Base-by-base conservation (phyloP, 2,888 invertebrate genomes). In the Aproaerema taeniolella region DNA sequence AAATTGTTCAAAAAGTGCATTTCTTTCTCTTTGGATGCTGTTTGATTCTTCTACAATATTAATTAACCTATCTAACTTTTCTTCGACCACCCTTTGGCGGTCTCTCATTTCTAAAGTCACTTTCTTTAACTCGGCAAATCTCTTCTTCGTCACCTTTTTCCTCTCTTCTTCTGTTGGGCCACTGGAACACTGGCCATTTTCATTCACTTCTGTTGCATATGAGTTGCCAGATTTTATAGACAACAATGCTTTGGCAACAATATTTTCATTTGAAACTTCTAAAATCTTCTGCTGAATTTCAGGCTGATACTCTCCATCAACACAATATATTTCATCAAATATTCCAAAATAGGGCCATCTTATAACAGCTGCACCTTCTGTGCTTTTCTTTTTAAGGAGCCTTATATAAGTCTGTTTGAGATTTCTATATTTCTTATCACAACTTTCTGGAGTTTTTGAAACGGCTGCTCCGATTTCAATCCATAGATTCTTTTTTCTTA, bases 31-130 rank as follows among this genome's bases (percentile, higher is more conserved):
- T 49, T 86, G 86, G 52, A 86, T 86, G 43, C 49, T 72, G 52
- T 86, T 86, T 20, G 86, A 86, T 56, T 85, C 83, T 58, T 83
- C 77, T 29, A 86, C 83, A 46, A 83, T 79, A 66, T 66, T 75
- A 40, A 86, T 79, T 52, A 86, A 45, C 42, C 71, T 79, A 68
- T 86, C 83, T 61, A 86, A 55, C 45, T 86, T 86, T 25, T 77
- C 74, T 53, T 86, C 86, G 0, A 86, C 78, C n/a, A 65, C 57
- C 41, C 62, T 61, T 46, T 86, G 86, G 26, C 86, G 65, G 34
- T 82, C 82, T 46, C 73, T 67, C 64, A 86, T 75, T 61, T 86
- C 85, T 45, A 73, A 44, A 1, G 83, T 73, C 1, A 74, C 72
- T 57, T 80, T 83, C 29, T 68, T 66, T 36, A 86, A 76, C 31